These are phyloP conservation scores for Crocidura indochinensis DNA, from an alignment of 2,797 vertebrate species.

Conservation along the genomic window DNA sequence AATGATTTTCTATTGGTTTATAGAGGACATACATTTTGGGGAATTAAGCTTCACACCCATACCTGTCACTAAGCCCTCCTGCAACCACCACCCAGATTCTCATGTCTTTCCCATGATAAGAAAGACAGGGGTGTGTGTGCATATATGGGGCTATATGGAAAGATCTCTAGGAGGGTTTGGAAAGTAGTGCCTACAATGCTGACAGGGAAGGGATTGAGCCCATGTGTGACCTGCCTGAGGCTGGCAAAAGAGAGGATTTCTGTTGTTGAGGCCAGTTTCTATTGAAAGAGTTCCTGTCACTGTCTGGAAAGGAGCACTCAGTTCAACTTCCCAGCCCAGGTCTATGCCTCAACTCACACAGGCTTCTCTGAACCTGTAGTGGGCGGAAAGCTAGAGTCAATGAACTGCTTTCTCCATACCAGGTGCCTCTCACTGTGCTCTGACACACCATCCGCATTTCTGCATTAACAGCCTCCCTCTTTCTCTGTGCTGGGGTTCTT, in stretches of 20 bases:
- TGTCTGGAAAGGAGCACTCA: constrained; percentile 11
- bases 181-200: not conserved
- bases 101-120: no score
- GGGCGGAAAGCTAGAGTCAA: no score
- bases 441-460: not conserved
- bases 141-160: not conserved
- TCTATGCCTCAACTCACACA: not conserved
- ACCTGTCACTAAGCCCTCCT: no score
- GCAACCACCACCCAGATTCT: no score
- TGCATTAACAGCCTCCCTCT: no score
- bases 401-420: not conserved
- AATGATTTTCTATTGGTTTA: no score
- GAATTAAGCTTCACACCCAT: no score
- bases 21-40: no score
- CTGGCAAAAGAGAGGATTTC: not conserved
- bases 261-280: constrained; percentile 12
- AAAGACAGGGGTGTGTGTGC: no score
- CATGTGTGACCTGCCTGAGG: not conserved
- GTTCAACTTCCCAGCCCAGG: not conserved
- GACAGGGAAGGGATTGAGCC: not conserved
- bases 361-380: not conserved
- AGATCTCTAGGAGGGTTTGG: not conserved
- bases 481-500: no score
- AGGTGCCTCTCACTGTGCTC: not conserved
- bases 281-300: not conserved